Conservation (phyloP, 2,113 vertebrate genomes). For the Ia io region DNA sequence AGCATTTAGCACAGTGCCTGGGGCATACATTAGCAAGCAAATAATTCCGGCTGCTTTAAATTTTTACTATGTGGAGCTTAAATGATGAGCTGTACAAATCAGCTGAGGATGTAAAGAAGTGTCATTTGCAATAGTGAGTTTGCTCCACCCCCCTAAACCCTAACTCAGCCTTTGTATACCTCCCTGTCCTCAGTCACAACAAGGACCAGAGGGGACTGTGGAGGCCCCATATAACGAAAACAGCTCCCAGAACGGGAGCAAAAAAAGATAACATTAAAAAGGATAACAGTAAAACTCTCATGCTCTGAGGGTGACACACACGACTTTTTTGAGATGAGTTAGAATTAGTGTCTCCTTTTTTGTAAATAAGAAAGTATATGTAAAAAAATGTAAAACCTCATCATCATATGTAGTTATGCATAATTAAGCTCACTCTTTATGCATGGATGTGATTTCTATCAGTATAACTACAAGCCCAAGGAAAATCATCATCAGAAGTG, state of each 20-base stretch:
- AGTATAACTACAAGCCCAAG: constrained; percentile 55
- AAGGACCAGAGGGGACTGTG: neutral
- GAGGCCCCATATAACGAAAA: neutral
- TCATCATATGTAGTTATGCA: constrained; percentile 38
- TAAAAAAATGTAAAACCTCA: constrained; percentile 44
- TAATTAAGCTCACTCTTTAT: constrained; percentile 67
- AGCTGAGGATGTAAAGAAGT: neutral
- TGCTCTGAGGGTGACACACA: neutral
- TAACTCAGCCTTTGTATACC: neutral
- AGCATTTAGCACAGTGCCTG: neutral
- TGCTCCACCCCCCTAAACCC: neutral
- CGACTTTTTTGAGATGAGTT: neutral
- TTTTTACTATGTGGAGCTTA: neutral
- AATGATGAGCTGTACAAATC: neutral
- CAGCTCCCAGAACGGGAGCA: neutral
- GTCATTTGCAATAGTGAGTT: neutral
- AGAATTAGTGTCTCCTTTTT: constrained; percentile 37
- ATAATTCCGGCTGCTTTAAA: neutral
- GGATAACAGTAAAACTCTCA: neutral
- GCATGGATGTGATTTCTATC: constrained; percentile 61
- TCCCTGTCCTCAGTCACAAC: neutral
- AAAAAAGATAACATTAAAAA: neutral
- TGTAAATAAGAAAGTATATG: constrained; percentile 42
- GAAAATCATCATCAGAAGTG: constrained; percentile 66
- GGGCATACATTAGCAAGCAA: neutral